Percentiles rank a stretch among this genome's conserved stretches.
Evolutionary conservation across 2,888 invertebrate species (phyloP).

Genomic region (Andricus curvator): DNA sequence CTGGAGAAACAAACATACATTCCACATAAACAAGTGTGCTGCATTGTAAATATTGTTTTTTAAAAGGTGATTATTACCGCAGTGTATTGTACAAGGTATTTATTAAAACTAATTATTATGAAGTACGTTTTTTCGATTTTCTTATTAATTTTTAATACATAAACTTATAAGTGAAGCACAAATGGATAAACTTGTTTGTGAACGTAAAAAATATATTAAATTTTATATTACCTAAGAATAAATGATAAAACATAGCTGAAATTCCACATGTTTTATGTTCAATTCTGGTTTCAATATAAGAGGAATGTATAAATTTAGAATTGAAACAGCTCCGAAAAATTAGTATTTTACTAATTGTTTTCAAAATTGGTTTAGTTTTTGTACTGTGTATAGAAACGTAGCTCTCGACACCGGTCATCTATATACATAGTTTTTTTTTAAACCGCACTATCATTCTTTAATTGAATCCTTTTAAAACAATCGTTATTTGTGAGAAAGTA

Average conservation of each 20-base stretch:
- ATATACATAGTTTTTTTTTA: too few relatives aligned
- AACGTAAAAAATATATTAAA: not conserved
- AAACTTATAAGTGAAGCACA: not conserved
- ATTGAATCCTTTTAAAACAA: too few relatives aligned
- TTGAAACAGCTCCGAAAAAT: not conserved
- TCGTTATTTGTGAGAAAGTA: too few relatives aligned
- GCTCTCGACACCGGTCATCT: too few relatives aligned
- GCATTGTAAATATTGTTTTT: not conserved
- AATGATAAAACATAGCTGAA: not conserved
- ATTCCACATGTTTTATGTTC: not conserved
- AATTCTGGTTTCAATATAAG: not conserved
- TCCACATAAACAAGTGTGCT: not conserved
- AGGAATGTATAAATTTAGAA: too few relatives aligned
- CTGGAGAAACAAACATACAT: not conserved
- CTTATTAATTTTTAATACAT: not conserved
- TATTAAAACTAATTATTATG: not conserved
- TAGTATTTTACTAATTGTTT: not conserved
- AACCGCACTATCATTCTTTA: too few relatives aligned
- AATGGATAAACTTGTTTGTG: not conserved
- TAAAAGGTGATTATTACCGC: not conserved
- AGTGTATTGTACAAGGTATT: not conserved
- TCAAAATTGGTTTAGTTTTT: not conserved
- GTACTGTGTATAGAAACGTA: too few relatives aligned
- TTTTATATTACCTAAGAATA: not conserved
- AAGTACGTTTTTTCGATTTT: not conserved